phyloP scores from a whole-genome alignment of 2,113 vertebrate species.

The Hemibagrus wyckioides region DNA sequence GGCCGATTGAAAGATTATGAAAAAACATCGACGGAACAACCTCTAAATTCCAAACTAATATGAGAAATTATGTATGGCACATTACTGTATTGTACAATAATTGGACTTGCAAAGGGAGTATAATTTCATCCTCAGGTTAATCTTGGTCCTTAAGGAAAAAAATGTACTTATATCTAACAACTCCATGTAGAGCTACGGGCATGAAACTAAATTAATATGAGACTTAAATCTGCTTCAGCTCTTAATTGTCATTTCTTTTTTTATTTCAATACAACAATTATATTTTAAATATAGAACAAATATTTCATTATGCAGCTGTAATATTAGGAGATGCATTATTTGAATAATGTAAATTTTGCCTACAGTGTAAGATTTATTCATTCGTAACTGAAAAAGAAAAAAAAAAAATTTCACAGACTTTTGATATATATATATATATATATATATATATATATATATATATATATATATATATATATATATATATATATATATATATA shows the following conservation, averaged over 20 bases:
- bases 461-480: neutral
- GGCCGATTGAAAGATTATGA: constrained; percentile 51
- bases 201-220: constrained; percentile 42
- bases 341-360: constrained; percentile 9
- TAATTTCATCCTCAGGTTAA: constrained; percentile 43
- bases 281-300: constrained; percentile 19
- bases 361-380: constrained; percentile 20
- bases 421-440: neutral
- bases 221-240: constrained; percentile 12
- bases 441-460: neutral
- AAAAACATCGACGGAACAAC: constrained; percentile 51
- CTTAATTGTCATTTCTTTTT: constrained; percentile 6
- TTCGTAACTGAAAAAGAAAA: too few species aligned
- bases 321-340: neutral
- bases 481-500: neutral
- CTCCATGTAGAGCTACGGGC: constrained; percentile 31
- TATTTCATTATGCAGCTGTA: constrained; percentile 11
- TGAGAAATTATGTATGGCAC: constrained; percentile 48
- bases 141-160: constrained; percentile 41
- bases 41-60: constrained; percentile 52
- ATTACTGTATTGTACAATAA: constrained; percentile 45
- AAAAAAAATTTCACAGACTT: neutral
- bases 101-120: constrained; percentile 38
- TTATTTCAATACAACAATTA: constrained; percentile 14
- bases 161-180: constrained; percentile 45